These are phyloP conservation scores for human (Homo sapiens) DNA, from an alignment of 2,113 vertebrate species.

Conservation along the genomic window DNA sequence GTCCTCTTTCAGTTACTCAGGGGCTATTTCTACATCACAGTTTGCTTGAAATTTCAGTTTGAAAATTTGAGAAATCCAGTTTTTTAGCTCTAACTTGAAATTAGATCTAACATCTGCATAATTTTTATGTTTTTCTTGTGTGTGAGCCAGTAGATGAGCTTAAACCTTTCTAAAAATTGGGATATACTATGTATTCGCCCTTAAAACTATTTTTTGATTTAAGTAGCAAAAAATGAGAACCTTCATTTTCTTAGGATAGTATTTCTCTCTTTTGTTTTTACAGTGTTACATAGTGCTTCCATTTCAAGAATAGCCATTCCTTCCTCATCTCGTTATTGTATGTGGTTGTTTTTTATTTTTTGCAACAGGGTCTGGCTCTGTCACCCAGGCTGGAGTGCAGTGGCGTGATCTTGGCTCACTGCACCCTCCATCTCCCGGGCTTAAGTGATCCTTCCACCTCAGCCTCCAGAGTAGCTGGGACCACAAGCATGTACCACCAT, in stretches of 20 bases:
- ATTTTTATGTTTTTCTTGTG: conserved; percentile 3
- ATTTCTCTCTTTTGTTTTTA: neutral
- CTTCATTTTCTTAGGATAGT: neutral
- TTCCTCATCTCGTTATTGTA: neutral
- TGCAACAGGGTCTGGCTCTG: too few species aligned
- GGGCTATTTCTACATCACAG: neutral
- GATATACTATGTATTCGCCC: neutral
- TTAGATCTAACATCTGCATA: neutral
- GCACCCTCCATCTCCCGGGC: too few species aligned
- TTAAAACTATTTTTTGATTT: neutral
- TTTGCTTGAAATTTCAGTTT: neutral
- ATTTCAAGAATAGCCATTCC: neutral
- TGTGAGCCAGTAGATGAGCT: neutral
- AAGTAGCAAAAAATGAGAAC: neutral
- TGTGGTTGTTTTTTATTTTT: neutral
- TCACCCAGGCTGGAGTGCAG: too few species aligned
- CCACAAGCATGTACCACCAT: too few species aligned
- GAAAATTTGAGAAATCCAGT: neutral
- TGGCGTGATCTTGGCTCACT: too few species aligned
- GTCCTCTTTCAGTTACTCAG: neutral
- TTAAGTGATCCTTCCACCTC: too few species aligned
- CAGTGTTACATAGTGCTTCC: neutral
- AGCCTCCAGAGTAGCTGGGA: too few species aligned
- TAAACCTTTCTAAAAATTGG: neutral
- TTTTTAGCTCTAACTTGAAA: neutral